phyloP scores from a whole-genome alignment of 1,140 invertebrate species.

The Bombus impatiens region DNA sequence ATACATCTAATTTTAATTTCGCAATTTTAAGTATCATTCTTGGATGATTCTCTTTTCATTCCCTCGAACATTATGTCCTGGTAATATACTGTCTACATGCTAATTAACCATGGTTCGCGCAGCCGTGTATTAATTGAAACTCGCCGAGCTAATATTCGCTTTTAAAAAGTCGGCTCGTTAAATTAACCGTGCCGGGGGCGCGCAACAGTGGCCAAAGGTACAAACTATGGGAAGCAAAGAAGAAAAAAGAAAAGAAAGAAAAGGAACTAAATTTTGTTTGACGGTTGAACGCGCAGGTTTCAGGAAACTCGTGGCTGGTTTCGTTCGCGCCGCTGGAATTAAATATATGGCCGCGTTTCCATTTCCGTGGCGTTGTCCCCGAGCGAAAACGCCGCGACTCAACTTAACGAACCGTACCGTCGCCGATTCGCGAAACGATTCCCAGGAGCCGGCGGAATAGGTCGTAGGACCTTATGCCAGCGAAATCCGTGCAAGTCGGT shows the following conservation, averaged over 20 bases:
- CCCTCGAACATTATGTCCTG: neutral
- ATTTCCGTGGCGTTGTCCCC: neutral
- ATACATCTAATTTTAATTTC: neutral
- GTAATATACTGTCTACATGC: too few species aligned
- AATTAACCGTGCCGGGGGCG: neutral
- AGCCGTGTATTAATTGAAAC: too few species aligned
- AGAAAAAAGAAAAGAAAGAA: too few species aligned
- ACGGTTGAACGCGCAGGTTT: neutral
- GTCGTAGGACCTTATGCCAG: neutral
- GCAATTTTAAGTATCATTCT: neutral
- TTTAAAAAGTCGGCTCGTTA: neutral
- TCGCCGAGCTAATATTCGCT: too few species aligned
- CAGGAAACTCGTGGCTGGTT: neutral
- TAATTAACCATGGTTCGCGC: too few species aligned
- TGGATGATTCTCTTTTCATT: neutral
- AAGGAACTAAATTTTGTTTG: neutral
- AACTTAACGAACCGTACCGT: conserved; percentile 23
- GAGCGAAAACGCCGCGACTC: neutral
- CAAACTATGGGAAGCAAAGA: neutral
- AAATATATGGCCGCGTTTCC: neutral
- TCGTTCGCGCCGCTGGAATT: too few species aligned
- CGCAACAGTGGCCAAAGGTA: neutral
- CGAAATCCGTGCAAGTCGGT: neutral
- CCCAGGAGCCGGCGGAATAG: neutral
- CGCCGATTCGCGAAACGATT: conserved; percentile 11